Base-by-base conservation (phyloP, 2,113 vertebrate species). In the Sminthopsis crassicaudata region DNA sequence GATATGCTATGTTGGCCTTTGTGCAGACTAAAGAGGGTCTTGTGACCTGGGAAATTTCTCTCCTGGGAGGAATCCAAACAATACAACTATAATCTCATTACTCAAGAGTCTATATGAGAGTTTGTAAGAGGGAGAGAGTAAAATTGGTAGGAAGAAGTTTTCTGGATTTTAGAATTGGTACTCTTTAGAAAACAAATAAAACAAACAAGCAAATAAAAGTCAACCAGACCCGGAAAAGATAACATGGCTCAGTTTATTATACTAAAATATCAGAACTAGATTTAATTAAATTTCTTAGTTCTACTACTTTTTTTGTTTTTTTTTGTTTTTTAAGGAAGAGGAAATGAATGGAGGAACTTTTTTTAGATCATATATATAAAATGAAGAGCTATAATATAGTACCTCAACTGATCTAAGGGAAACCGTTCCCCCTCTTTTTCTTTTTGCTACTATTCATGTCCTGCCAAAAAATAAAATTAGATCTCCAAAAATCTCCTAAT, bases 1-100 rank as follows among this genome's bases (percentile, higher is more conserved):
- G 30, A 36, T 90, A 12, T 46, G n/a, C 16, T 84, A 23, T 84
- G n/a, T 84, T 42, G 93, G 95, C 19, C 67, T 95, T 96, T 42
- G 42, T 94, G 55, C 36, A 53, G 50, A 54, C 53, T 50, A 57
- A 53, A 42, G 25, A 84, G n/a, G 67, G 50, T 52, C 23, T 93
- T 76, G 24, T 84, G 93, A 92, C 52, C 60, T 1, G 25, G 76
- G 92, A 60, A 91, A 3, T 55, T 96, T 76, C 50, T 67, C 27
- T 67, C 92, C 53, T 36, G 60, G 89, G 27, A 52, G 23, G 48
- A 36, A 89, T n/a, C 6, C 27, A 55, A 42, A 42, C 26, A 84
- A 16, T 53, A 60, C 89, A 48, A 23, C 42, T 19, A 42, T 53
- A 24, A 90, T 46, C 88, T 8, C 36, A 84, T 46, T 27, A 42